Evolutionary conservation across 2,888 invertebrate species (phyloP).

Genomic region (Agapostemon virescens): DNA sequence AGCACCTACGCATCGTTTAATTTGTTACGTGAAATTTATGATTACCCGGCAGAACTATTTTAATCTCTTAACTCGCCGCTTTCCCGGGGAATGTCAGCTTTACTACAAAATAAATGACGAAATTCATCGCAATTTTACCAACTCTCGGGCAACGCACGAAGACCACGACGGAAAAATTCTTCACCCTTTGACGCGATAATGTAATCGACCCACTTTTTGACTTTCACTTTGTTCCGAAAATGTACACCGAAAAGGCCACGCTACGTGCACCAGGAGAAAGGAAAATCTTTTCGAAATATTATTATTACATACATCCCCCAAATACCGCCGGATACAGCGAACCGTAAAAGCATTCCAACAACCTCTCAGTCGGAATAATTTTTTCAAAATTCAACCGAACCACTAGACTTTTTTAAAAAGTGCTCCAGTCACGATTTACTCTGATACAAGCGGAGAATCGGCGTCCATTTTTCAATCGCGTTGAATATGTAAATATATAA

Average conservation of each 20-base stretch:
- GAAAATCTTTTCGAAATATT: no score
- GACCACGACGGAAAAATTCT: background rate
- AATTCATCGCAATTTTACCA: background rate
- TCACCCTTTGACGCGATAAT: background rate
- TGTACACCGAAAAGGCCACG: background rate
- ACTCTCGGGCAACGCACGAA: background rate
- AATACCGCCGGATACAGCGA: no score
- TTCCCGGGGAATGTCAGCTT: no score
- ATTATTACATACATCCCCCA: no score
- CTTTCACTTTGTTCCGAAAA: background rate
- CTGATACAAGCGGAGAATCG: no score
- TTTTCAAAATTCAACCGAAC: no score
- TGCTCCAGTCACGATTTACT: no score
- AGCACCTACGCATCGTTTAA: background rate
- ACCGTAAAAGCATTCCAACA: no score
- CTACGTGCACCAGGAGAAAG: background rate
- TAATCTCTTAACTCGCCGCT: background rate
- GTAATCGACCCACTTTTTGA: conserved; percentile 1
- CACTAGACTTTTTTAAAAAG: no score
- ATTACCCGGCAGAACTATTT: background rate
- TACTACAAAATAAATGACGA: background rate
- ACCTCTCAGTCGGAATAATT: no score
- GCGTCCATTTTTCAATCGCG: no score
- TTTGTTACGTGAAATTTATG: background rate
- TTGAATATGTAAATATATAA: no score